Percentiles rank a stretch among this genome's conserved stretches.
These are phyloP conservation scores for Lampropteryx suffumata DNA, from an alignment of 2,888 invertebrate species.

Conservation along the genomic window DNA sequence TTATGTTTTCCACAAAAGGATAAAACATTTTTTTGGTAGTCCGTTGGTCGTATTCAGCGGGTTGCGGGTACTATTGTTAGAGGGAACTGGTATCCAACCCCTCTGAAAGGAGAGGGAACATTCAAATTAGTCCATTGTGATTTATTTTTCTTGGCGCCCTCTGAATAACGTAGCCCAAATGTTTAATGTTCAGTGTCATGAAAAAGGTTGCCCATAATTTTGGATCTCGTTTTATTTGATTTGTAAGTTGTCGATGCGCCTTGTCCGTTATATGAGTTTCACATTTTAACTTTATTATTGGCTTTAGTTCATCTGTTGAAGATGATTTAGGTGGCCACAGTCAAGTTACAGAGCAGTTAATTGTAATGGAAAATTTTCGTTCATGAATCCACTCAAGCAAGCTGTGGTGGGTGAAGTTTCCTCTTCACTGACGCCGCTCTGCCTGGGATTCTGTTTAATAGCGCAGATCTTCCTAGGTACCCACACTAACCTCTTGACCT, in stretches of 20 bases:
- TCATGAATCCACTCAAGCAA: too few relatives aligned
- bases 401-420: too few relatives aligned
- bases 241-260: slow-evolving; percentile 20
- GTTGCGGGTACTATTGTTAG: slow-evolving; percentile 61
- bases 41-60: slow-evolving; percentile 59
- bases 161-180: slow-evolving; percentile 51
- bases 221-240: slow-evolving; percentile 30
- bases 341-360: too few relatives aligned
- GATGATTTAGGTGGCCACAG: too few relatives aligned
- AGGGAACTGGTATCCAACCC: slow-evolving; percentile 60
- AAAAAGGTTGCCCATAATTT: slow-evolving; percentile 38
- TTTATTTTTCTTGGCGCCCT: slow-evolving; percentile 62
- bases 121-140: slow-evolving; percentile 75
- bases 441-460: too few relatives aligned
- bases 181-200: slow-evolving; percentile 55
- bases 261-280: too few relatives aligned
- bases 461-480: too few relatives aligned
- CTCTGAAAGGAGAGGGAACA: slow-evolving; percentile 64
- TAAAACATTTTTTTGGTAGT: slow-evolving; percentile 44
- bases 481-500: too few relatives aligned
- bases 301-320: too few relatives aligned
- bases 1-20: slow-evolving; percentile 63
- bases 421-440: too few relatives aligned
- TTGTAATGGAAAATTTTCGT: too few relatives aligned
- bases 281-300: too few relatives aligned